Base-by-base conservation (phyloP, 2,888 invertebrate genomes). In the Metalampra italica region DNA sequence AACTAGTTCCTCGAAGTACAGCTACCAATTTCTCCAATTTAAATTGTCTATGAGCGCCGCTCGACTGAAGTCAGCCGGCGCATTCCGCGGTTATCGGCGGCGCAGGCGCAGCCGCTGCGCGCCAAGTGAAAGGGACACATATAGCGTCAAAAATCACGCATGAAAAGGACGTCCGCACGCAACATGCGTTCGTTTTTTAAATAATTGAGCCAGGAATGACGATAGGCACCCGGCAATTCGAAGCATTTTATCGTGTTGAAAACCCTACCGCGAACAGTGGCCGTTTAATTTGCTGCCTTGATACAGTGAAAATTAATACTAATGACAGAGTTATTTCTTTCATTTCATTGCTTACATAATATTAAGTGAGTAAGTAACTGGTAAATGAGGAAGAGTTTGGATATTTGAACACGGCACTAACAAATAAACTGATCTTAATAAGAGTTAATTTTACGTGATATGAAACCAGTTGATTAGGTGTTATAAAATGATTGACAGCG, bases 21-120 rank as follows among this genome's bases (percentile, higher is more conserved):
- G 67, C 78, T 79, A 82, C 82, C 82, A 87, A 88, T 88, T 85
- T 84, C 84, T 85, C 79, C 78, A 83, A 85, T 87, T 87, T 86
- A 86, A 87, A 86, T 85, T 80, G 81, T 87, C 88, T 88, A 88
- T 87, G 87, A 86, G 75, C 72, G 71, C 82, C 82, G 79, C 72
- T 71, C 78, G 81, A 80, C 82, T 88, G 86, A 87, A 87, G 84
- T 85, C 78, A 81, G 85, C 86, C 88, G 89, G 79, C 85, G 66
- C 87, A 88, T 89, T 88, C 87, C 85, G 66, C 65, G 69, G 76
- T 84, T 88, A 88, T 87, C 87, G 78, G 72, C 75, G 70, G 66
- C 78, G 82, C 82, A 68, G 73, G 76, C 80, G 83, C 86, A 79
- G 72, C 72, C 70, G 77, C 62, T 62, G 61, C 53, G 57, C 64